Base-by-base conservation (phyloP, 2,888 invertebrate species). In the Drosophila formosana region DNA sequence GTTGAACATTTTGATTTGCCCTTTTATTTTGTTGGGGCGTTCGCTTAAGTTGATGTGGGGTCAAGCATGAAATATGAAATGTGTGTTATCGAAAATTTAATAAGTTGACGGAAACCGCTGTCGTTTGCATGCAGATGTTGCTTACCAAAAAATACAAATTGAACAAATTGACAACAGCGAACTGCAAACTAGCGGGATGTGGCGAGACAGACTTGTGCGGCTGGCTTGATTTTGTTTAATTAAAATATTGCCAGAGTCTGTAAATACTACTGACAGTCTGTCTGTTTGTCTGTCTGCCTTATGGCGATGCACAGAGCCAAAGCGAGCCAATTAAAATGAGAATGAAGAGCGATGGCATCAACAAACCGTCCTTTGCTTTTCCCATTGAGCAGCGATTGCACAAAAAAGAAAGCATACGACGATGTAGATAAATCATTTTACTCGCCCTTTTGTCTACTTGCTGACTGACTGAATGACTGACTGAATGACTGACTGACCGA, bases 301-400 rank as follows among this genome's bases (percentile, higher is more conserved):
- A 34, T 51, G 39, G 34, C 39, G 55, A 25, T 26, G 30, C 32
- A 47, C 47, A 6, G 13, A 39, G 39, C 39, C n/a, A 41, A 41
- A 47, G 46, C 66, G 26, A 64, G 80, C 77, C 80, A 78, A 78
- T 78, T 80, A 78, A 80, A 80, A 77, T 66, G 70, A 58, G 61
- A 64, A 51, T 60, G 43, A 49, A 56, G 58, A 53, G 23, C 51
- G 11, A 13, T 32, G 18, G 9, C 50, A 18, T 18, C 51, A 34
- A 50, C 50, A 50, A 50, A 34, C 32, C 18, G 39, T 41, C 39
- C 13, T 37, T 50, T 66, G 51, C 52, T 34, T 49, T 52, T 18
- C 1, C 18, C 52, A 52, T 57, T 49, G 52, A 61, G 58, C 50
- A 32, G 53, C 49, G 52, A 65, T 64, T 58, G 57, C 34, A 58